A percentile compares a stretch with the other conserved stretches of the same genome.
Conservation (phyloP, 1,140 invertebrate genomes). For the Leptestheria dahalacensis region DNA sequence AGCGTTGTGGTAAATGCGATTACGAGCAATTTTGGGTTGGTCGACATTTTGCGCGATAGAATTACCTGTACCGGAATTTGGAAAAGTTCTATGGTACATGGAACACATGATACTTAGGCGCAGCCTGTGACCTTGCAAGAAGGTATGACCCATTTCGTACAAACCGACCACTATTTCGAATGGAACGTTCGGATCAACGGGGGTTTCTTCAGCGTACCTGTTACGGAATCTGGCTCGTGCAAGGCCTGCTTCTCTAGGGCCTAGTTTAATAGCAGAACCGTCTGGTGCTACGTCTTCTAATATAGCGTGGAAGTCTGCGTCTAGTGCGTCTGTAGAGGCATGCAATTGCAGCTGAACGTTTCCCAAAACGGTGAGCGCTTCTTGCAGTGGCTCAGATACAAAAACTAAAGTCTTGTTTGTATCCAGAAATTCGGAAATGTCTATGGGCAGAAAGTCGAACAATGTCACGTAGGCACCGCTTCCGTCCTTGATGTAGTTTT, state of each 20-base stretch:
- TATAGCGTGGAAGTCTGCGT: neutral
- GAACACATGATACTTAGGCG: neutral
- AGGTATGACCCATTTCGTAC: neutral
- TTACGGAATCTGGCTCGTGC: neutral
- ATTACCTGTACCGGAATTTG: neutral
- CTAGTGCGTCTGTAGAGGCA: neutral
- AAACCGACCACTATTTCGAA: neutral
- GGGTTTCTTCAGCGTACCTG: neutral
- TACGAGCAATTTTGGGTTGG: neutral
- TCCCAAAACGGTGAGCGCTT: neutral
- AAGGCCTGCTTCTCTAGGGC: neutral
- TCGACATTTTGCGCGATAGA: neutral
- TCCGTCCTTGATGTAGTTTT: neutral
- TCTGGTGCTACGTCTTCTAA: neutral
- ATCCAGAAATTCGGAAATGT: neutral
- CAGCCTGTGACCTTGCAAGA: neutral
- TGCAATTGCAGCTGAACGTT: neutral
- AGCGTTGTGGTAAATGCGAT: neutral
- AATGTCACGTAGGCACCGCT: neutral
- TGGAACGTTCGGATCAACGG: neutral
- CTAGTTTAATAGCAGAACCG: neutral
- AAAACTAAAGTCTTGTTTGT: neutral
- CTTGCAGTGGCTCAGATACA: neutral
- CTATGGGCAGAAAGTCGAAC: neutral
- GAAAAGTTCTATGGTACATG: neutral